Evolutionary conservation across 2,888 invertebrate species (phyloP).

Genomic region (Lasioglossum leucozonium): DNA sequence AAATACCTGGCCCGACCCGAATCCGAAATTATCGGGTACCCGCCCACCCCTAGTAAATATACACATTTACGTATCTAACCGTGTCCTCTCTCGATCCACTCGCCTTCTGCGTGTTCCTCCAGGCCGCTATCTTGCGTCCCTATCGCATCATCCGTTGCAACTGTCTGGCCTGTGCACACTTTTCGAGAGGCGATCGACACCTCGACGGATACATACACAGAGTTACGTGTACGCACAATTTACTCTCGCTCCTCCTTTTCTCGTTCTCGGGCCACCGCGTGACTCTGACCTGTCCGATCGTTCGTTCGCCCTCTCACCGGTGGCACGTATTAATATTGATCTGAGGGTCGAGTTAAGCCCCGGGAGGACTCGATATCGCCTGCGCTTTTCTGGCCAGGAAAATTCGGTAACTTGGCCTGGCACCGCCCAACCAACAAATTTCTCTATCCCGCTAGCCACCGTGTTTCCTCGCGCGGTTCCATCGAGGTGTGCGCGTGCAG

Average conservation of each 20-base stretch:
- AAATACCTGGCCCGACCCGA: no score
- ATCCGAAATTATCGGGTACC: no score
- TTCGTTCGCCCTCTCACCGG: constrained; percentile 46
- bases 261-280: constrained; percentile 6
- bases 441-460: neutral
- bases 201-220: neutral
- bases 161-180: constrained; percentile 10
- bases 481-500: neutral
- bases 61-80: constrained; percentile 50
- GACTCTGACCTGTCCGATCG: constrained; percentile 2
- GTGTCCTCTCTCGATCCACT: constrained; percentile 3
- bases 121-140: neutral
- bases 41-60: constrained; percentile 53
- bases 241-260: neutral
- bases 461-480: neutral
- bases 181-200: constrained; percentile 29
- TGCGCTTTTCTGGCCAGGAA: constrained; percentile 61
- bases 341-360: constrained; percentile 49
- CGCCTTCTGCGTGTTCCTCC: constrained; percentile 4
- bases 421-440: constrained; percentile 57
- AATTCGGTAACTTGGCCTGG: constrained; percentile 40
- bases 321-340: constrained; percentile 69
- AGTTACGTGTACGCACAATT: neutral
- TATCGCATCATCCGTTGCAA: constrained; percentile 21
- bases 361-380: constrained; percentile 51